Conservation (phyloP, 2,797 vertebrate species). For the Rhinella marina region DNA sequence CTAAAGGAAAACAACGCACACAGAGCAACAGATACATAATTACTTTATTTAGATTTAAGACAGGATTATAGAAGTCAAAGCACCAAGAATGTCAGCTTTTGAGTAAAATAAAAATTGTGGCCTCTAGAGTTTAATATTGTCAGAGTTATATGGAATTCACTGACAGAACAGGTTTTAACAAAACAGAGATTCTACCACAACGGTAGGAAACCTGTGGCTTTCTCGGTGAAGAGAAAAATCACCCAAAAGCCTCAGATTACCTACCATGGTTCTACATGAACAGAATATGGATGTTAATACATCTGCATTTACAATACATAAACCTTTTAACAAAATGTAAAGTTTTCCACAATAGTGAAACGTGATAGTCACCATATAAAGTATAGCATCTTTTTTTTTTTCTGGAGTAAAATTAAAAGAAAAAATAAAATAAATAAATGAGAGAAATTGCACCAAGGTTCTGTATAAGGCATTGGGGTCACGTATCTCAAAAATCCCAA, state of each 20-base stretch:
- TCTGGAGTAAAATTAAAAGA: neutral
- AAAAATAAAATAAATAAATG: neutral
- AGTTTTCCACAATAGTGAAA: slow-evolving; percentile 23
- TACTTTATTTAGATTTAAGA: slow-evolving; percentile 55
- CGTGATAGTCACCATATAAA: neutral
- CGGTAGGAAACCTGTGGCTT: neutral
- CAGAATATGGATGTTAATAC: slow-evolving; percentile 14
- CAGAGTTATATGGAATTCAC: slow-evolving; percentile 44
- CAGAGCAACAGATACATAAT: slow-evolving; percentile 40
- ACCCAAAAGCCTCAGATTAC: neutral
- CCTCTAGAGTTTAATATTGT: slow-evolving; percentile 49
- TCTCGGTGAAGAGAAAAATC: neutral
- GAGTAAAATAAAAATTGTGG: slow-evolving; percentile 50
- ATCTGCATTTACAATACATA: slow-evolving; percentile 31
- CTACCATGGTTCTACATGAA: neutral
- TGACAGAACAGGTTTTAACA: slow-evolving; percentile 29
- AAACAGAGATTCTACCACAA: slow-evolving; percentile 2
- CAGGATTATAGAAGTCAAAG: slow-evolving; percentile 54
- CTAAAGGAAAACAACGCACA: neutral
- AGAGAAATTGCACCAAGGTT: slow-evolving; percentile 50
- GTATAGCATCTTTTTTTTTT: neutral
- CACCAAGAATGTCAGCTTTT: slow-evolving; percentile 56
- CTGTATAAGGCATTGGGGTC: slow-evolving; percentile 49
- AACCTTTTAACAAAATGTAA: slow-evolving; percentile 31
- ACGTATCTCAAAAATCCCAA: slow-evolving; percentile 14